Evolutionary conservation across 2,113 vertebrate species (phyloP), one percentile per base, ranked within the genome.

Genomic region (Callipepla squamata): DNA sequence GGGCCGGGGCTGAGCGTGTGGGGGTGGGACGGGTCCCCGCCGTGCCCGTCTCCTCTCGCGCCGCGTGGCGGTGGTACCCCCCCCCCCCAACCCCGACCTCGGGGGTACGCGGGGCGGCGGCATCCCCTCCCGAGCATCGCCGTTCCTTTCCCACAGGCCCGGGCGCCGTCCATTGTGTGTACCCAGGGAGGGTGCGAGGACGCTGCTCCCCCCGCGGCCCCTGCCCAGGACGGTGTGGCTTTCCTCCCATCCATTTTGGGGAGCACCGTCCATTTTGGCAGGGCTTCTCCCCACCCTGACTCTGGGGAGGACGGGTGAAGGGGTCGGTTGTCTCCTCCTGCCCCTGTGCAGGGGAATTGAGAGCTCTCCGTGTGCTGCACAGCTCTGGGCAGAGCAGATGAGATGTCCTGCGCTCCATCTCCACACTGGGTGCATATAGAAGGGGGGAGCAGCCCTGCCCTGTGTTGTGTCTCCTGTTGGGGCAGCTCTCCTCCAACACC

Each of bases 371-470:
- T 0, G 0, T 72, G 61, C 42, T 77, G 50, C 38, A 69, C 11
- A 0, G 22, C 50, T 77, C 86, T 63, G 42, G 45, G 42, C 15
- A 25, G 19, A 38, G 26, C 20, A 10, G 25, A 6, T 21, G 42
- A 42, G 62, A 20, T 80, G 66, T 68, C 6, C n/a, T 0, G 0
- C 18, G 13, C 34, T 66, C 1, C 0, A 0, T 74, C 28, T 58
- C 19, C 13, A 26, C 21, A 32, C 8, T 22, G 44, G 8, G 25
- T 58, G 12, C 30, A 6, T 55, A 2, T 13, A 5, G 65, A 80
- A 82, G 21, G 76, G 38, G 11, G 9, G 2, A 30, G 25, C 30
- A 66, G 55, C 18, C 28, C 22, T 76, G 40, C 40, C 62, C 85
- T 3, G 0, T 7, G 22, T 74, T 21, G 21, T 9, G 4, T 50